Percentiles rank a stretch among this genome's conserved stretches.
Evolutionary conservation across 37 sponge, comb jelly and placozoan genomes (phyloP).

Genomic region (Amphimedon queenslandica): DNA sequence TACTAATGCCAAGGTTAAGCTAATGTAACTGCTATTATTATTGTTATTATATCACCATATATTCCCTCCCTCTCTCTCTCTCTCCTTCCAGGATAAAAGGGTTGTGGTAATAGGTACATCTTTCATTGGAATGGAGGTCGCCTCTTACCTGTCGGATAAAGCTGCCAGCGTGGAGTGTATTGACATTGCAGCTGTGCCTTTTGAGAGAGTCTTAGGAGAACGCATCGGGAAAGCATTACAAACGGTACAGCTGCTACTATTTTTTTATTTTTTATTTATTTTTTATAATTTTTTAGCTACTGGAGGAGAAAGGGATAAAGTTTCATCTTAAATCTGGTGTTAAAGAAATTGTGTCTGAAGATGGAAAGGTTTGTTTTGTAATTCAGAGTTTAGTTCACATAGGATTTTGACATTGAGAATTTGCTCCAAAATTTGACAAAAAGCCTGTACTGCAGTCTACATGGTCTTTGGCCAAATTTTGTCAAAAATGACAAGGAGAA

Average conservation of each 20-base stretch:
- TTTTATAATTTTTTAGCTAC: too few relatives aligned
- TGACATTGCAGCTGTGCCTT: conserved; percentile 66
- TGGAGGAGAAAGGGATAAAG: conserved; percentile 75
- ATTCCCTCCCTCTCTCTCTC: too few relatives aligned
- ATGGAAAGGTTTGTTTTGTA: conserved; percentile 49
- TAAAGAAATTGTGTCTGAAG: conserved; percentile 66
- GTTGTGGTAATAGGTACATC: conserved; percentile 89
- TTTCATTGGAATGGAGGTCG: conserved; percentile 93
- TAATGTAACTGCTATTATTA: too few relatives aligned
- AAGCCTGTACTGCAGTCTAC: too few relatives aligned
- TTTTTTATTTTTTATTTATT: too few relatives aligned
- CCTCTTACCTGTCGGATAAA: conserved; percentile 66
- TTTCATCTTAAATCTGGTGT: conserved; percentile 66
- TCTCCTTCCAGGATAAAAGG: conserved; percentile 58
- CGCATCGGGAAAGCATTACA: conserved; percentile 64
- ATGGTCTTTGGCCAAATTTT: too few relatives aligned
- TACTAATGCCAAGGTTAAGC: conserved; percentile 1
- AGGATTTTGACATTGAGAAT: conserved; percentile 6
- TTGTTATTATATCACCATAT: too few relatives aligned
- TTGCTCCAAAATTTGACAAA: too few relatives aligned
- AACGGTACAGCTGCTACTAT: too few relatives aligned
- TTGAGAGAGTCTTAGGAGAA: conserved; percentile 68
- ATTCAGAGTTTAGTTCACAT: conserved; percentile 3
- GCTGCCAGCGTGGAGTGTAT: conserved; percentile 71
- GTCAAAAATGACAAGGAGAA: too few relatives aligned